A percentile compares a stretch with the other conserved stretches of the same genome.
These are phyloP conservation scores for Oedothorax gibbosus DNA, from an alignment of 1,140 invertebrate species.

Conservation along the genomic window DNA sequence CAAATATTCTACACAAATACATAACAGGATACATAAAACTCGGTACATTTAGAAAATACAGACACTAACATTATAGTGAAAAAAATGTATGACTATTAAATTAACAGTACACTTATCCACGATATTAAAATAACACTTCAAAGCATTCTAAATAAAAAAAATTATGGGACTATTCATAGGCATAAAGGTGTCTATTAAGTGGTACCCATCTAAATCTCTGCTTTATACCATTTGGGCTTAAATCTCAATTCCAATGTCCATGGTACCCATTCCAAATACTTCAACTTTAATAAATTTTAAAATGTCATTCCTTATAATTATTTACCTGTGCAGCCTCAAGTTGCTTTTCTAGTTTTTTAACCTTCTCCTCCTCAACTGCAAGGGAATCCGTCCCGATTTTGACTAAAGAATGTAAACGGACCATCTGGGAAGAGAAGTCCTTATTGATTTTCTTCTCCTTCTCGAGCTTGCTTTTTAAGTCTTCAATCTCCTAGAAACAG, in stretches of 20 bases:
- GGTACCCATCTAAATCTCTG: too few species aligned
- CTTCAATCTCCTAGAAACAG: slow-evolving; percentile 57
- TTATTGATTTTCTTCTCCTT: slow-evolving; percentile 67
- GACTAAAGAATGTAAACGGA: slow-evolving; percentile 68
- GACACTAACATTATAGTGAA: not conserved
- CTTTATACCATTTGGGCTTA: too few species aligned
- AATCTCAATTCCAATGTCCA: too few species aligned
- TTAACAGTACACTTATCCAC: not conserved
- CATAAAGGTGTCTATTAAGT: too few species aligned
- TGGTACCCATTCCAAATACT: too few species aligned
- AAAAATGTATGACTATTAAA: not conserved
- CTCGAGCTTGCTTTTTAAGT: slow-evolving; percentile 64
- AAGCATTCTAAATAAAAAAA: too few species aligned
- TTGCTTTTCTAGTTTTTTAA: slow-evolving; percentile 64
- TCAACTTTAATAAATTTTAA: too few species aligned
- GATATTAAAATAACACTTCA: too few species aligned
- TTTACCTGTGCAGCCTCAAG: slow-evolving; percentile 39
- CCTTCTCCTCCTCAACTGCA: slow-evolving; percentile 66
- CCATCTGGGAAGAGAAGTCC: slow-evolving; percentile 66
- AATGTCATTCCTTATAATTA: too few species aligned
- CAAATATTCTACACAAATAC: too few species aligned
- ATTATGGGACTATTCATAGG: too few species aligned
- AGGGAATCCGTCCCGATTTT: slow-evolving; percentile 69
- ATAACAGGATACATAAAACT: not conserved
- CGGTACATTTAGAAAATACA: not conserved